Evolutionary conservation across 2,888 invertebrate species (phyloP).

Genomic region (Sarcophaga rosellei): DNA sequence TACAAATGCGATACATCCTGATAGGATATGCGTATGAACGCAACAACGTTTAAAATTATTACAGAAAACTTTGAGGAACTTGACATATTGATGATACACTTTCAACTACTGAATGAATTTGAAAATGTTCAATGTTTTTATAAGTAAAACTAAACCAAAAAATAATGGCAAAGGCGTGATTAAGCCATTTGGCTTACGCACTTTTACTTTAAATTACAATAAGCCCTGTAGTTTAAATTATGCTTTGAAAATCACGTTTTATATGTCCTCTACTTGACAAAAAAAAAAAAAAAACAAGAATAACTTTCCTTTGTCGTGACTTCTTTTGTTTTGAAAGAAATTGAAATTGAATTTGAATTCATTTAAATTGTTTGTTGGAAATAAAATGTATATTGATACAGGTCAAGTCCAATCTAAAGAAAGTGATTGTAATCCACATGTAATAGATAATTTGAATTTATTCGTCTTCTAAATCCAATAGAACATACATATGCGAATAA

Average conservation of each 20-base stretch:
- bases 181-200: constrained; percentile 1
- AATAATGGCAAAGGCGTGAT: constrained; percentile 51
- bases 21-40: not conserved
- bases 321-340: too few relatives aligned
- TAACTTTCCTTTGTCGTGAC: constrained; percentile 73
- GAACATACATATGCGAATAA: too few relatives aligned
- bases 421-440: too few relatives aligned
- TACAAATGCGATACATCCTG: constrained; percentile 77
- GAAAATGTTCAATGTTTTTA: constrained; percentile 45
- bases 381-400: constrained; percentile 67
- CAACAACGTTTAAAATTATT: constrained; percentile 11
- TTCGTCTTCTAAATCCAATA: too few relatives aligned
- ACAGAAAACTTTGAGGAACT: constrained; percentile 43
- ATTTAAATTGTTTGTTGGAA: not conserved
- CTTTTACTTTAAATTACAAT: constrained; percentile 45
- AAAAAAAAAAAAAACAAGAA: not conserved
- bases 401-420: constrained; percentile 24
- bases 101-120: constrained; percentile 48
- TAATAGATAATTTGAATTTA: too few relatives aligned
- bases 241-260: constrained; percentile 63
- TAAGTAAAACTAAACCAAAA: constrained; percentile 35
- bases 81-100: constrained; percentile 54
- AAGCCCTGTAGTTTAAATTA: not conserved
- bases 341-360: too few relatives aligned
- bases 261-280: constrained; percentile 49